These are phyloP conservation scores for Mythimna pallens DNA, from an alignment of 2,888 invertebrate species.

Conservation along the genomic window DNA sequence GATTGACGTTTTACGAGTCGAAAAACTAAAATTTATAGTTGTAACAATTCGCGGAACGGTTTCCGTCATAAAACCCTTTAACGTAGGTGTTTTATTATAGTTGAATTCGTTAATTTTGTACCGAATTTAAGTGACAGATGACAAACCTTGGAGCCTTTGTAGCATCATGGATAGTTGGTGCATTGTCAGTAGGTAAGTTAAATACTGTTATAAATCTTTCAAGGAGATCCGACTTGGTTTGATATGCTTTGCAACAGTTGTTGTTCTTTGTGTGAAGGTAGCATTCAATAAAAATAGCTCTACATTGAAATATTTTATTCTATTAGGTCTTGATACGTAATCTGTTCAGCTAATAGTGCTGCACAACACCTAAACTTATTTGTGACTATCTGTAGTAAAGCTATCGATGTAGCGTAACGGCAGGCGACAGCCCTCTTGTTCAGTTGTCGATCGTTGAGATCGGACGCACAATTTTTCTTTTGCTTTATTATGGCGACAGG, in stretches of 20 bases:
- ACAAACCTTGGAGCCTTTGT: constrained; percentile 63
- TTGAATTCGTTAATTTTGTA: constrained; percentile 72
- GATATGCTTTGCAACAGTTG: constrained; percentile 1
- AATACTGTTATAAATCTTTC: constrained; percentile 42
- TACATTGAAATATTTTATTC: not conserved
- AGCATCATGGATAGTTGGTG: constrained; percentile 45
- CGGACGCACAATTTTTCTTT: no score
- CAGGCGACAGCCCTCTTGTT: no score
- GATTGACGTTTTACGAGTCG: constrained; percentile 84
- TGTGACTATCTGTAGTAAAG: no score
- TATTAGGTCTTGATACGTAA: no score
- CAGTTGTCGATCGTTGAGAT: no score
- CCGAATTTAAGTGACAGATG: constrained; percentile 69
- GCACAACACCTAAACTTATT: no score
- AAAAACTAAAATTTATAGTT: constrained; percentile 82
- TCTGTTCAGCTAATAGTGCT: no score
- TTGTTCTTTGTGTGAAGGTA: not conserved
- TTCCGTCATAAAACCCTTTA: constrained; percentile 79
- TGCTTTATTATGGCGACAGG: no score
- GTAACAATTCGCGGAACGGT: constrained; percentile 85
- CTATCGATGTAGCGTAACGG: no score
- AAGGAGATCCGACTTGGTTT: not conserved
- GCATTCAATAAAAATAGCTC: not conserved
- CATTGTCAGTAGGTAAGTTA: constrained; percentile 34
- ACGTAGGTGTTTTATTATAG: constrained; percentile 71